Percentiles rank a stretch among this genome's conserved stretches.
These are phyloP conservation scores for Toxotes lorentzi DNA, from an alignment of 2,797 vertebrate genomes.

Conservation along the genomic window DNA sequence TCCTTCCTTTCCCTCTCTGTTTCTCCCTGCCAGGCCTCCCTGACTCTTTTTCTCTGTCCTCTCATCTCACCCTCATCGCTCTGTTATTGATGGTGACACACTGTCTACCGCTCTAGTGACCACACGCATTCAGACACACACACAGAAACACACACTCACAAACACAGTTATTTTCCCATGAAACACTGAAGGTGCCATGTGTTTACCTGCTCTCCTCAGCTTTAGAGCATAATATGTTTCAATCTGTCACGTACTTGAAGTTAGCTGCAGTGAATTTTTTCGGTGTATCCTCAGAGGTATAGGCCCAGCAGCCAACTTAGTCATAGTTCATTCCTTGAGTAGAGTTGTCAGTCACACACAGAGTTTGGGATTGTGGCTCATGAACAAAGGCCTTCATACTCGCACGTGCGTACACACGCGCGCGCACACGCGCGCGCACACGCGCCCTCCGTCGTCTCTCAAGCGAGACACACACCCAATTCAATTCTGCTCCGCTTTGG, in stretches of 20 bases:
- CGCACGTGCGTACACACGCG: slow-evolving; percentile 20
- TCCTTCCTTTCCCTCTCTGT: slow-evolving; percentile 72
- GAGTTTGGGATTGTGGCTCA: slow-evolving; percentile 59
- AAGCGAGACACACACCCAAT: slow-evolving; percentile 54
- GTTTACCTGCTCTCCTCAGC: slow-evolving; percentile 61
- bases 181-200: slow-evolving; percentile 41
- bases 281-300: slow-evolving; percentile 55
- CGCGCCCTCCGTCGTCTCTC: slow-evolving; percentile 35
- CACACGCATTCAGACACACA: slow-evolving; percentile 64
- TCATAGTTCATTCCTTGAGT: slow-evolving; percentile 57
- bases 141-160: slow-evolving; percentile 44
- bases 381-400: slow-evolving; percentile 61
- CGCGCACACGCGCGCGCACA: slow-evolving; percentile 2
- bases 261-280: slow-evolving; percentile 48
- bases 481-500: slow-evolving; percentile 60
- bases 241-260: slow-evolving; percentile 60
- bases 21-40: slow-evolving; percentile 75
- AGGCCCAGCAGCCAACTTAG: slow-evolving; percentile 57
- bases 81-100: slow-evolving; percentile 85
- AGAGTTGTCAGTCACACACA: slow-evolving; percentile 69
- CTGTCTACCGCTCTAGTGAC: slow-evolving; percentile 79
- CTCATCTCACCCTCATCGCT: slow-evolving; percentile 80
- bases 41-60: slow-evolving; percentile 76
- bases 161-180: slow-evolving; percentile 37
- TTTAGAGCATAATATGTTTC: slow-evolving; percentile 55